phyloP scores from a whole-genome alignment of 2,113 vertebrate species.

The Danionella cerebrum region DNA sequence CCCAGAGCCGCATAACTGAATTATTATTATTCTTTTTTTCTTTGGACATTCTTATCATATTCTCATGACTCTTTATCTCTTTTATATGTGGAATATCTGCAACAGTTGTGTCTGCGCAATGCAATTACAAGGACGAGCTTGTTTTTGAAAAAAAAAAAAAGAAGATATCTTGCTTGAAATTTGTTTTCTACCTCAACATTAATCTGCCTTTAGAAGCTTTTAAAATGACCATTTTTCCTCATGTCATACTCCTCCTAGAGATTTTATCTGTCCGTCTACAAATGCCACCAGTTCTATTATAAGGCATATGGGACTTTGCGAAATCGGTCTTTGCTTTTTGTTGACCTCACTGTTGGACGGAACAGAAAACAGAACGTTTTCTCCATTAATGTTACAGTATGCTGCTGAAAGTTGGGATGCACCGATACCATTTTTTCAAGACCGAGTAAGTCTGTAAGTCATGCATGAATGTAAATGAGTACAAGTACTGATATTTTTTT shows the following conservation, averaged over 20 bases:
- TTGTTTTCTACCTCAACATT: neutral
- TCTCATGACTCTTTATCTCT: neutral
- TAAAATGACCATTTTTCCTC: no score
- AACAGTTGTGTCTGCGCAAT: neutral
- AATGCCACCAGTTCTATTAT: no score
- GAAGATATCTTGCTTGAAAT: neutral
- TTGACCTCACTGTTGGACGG: no score
- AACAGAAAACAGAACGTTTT: no score
- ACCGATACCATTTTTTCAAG: no score
- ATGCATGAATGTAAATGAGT: no score
- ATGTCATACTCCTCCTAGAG: neutral
- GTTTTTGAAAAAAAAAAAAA: neutral
- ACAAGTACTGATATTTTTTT: no score
- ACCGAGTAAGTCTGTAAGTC: no score
- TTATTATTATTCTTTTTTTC: neutral
- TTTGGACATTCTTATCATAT: neutral
- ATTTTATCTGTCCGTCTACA: neutral
- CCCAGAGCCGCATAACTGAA: conserved; percentile 12
- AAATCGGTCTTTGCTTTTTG: no score
- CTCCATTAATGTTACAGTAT: no score
- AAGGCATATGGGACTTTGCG: no score
- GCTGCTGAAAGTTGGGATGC: no score
- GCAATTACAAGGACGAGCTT: neutral
- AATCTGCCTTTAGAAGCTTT: neutral
- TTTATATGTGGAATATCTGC: neutral